These are phyloP conservation scores for Diorhabda carinulata DNA, from an alignment of 1,140 invertebrate species.

Conservation along the genomic window DNA sequence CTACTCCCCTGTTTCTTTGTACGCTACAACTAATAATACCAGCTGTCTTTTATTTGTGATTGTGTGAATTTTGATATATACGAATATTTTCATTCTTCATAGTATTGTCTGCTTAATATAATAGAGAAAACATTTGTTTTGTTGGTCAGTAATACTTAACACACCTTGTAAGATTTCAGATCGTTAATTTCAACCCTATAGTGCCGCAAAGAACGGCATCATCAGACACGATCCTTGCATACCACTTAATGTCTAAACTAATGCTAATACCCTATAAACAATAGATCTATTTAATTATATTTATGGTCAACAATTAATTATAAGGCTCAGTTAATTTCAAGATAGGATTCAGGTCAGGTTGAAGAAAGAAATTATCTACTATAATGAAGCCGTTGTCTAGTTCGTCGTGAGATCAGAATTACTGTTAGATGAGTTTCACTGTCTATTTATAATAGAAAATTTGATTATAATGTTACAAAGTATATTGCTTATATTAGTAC, in stretches of 20 bases:
- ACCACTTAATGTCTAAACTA: background rate
- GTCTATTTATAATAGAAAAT: no score
- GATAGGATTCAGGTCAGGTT: background rate
- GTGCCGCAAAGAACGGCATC: background rate
- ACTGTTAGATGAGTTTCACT: background rate
- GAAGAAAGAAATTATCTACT: background rate
- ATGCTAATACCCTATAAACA: constrained; percentile 1
- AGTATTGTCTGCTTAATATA: no score
- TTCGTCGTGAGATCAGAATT: background rate
- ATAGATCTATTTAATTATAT: background rate
- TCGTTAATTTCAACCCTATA: background rate
- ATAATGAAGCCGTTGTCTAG: background rate
- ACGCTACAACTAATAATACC: no score
- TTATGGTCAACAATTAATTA: constrained; percentile 3
- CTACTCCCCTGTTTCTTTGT: no score
- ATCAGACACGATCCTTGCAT: background rate
- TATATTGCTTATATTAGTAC: no score
- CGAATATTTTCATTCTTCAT: no score
- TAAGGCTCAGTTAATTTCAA: background rate
- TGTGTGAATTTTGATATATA: no score
- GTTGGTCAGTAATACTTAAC: no score
- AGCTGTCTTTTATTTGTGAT: no score
- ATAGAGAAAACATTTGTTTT: no score
- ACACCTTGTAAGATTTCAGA: background rate
- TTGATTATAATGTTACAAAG: no score